These are phyloP conservation scores for Luffia ferchaultella DNA, from an alignment of 2,888 invertebrate species.

Conservation along the genomic window DNA sequence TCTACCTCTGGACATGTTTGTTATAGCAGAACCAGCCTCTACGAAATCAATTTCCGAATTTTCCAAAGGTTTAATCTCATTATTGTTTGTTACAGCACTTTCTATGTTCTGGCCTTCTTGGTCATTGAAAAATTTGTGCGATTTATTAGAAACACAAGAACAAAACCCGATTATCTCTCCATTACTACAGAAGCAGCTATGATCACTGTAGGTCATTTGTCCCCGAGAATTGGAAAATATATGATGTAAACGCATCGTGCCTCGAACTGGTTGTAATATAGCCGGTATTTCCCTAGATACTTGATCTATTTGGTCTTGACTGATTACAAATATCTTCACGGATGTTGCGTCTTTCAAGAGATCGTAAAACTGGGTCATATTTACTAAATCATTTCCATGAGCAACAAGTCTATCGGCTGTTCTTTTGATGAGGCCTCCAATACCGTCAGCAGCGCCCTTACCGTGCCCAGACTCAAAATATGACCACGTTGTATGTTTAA, in stretches of 20 bases:
- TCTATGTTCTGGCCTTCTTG: neutral
- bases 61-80: neutral
- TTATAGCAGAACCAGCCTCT: neutral
- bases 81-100: neutral
- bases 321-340: conserved; percentile 3
- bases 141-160: neutral
- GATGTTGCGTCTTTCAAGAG: conserved; percentile 4
- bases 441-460: conserved; percentile 15
- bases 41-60: neutral
- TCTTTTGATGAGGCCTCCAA: conserved; percentile 12
- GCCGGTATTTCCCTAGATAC: conserved; percentile 1
- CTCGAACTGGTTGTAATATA: conserved; percentile 2
- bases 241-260: conserved; percentile 4
- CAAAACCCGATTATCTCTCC: neutral
- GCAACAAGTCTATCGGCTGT: neutral
- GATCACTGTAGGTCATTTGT: conserved; percentile 4
- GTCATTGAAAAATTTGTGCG: neutral
- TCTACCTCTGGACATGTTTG: neutral
- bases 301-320: neutral
- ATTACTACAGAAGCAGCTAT: conserved; percentile 6
- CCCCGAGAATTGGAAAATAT: conserved; percentile 1
- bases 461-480: conserved; percentile 18
- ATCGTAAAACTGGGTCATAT: conserved; percentile 5
- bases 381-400: neutral
- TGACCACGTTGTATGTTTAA: conserved; percentile 9